Percentiles rank a stretch among this genome's conserved stretches.
phyloP scores from a whole-genome alignment of 2,113 vertebrate species.

The Poicephalus gulielmi region DNA sequence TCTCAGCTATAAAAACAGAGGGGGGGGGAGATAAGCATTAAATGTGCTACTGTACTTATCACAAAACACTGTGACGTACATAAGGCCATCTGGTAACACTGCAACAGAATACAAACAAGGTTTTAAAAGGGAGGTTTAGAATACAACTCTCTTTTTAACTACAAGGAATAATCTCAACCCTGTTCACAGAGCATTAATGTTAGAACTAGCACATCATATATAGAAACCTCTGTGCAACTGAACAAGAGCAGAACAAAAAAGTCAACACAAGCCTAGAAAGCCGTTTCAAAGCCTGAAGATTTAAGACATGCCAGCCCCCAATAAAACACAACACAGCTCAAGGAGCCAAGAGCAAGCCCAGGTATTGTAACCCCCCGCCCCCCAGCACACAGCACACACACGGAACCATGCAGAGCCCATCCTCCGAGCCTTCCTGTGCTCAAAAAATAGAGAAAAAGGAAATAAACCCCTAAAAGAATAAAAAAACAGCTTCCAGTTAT shows the following conservation, averaged over 20 bases:
- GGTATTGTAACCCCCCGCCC: neutral
- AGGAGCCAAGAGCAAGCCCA: slow-evolving; percentile 44
- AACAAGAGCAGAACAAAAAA: slow-evolving; percentile 56
- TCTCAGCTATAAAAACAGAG: slow-evolving; percentile 40
- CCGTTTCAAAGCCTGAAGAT: slow-evolving; percentile 44
- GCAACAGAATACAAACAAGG: slow-evolving; percentile 60
- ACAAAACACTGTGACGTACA: slow-evolving; percentile 66
- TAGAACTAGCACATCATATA: slow-evolving; percentile 10
- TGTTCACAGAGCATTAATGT: slow-evolving; percentile 37
- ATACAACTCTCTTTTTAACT: neutral
- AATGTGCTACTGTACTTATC: slow-evolving; percentile 63
- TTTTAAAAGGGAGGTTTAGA: slow-evolving; percentile 31
- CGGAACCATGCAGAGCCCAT: slow-evolving; percentile 36
- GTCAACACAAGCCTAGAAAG: slow-evolving; percentile 45
- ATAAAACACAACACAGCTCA: neutral
- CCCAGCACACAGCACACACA: slow-evolving; percentile 24
- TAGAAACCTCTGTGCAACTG: slow-evolving; percentile 58
- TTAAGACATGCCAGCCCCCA: slow-evolving; percentile 39
- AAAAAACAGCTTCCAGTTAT: slow-evolving; percentile 75
- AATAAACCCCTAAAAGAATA: neutral
- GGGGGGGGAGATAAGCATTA: slow-evolving; percentile 4
- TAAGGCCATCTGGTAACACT: slow-evolving; percentile 72
- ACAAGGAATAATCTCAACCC: slow-evolving; percentile 42
- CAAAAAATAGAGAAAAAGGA: neutral
- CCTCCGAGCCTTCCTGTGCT: neutral